phyloP scores from a whole-genome alignment of 2,888 invertebrate species.

The Trichogramma evanescens region DNA sequence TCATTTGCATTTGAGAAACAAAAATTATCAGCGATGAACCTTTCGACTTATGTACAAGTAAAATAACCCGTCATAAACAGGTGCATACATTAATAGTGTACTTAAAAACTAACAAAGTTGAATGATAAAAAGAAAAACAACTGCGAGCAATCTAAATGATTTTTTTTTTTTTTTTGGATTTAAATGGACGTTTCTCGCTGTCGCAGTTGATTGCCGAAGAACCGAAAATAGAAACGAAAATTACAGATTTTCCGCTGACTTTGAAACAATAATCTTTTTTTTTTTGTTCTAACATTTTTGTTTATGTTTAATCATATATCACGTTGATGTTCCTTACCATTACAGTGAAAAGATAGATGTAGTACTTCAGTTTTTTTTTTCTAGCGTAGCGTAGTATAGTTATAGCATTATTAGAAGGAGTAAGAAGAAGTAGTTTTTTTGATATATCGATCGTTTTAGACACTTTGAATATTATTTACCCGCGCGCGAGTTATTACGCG shows the following conservation, averaged over 20 bases:
- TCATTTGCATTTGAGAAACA: no score
- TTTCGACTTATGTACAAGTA: no score
- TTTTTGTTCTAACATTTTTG: not conserved
- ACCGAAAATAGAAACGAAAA: no score
- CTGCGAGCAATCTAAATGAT: not conserved
- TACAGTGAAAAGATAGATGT: constrained; percentile 21
- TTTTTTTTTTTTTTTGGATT: constrained; percentile 5
- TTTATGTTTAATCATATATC: constrained; percentile 6
- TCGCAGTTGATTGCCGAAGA: not conserved
- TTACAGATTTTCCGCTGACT: constrained; percentile 3
- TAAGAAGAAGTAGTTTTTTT: not conserved
- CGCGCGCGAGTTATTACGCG: no score
- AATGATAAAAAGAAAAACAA: no score
- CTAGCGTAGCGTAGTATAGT: not conserved
- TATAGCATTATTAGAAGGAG: not conserved
- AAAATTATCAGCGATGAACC: no score
- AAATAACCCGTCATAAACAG: no score
- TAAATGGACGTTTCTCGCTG: not conserved
- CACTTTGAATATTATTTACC: no score
- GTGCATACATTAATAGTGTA: no score
- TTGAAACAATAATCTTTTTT: not conserved
- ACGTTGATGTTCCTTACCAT: constrained; percentile 23
- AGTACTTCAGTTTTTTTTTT: constrained; percentile 4
- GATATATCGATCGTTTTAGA: no score
- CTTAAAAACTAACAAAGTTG: no score